Percentiles rank a stretch among this genome's conserved stretches.
Evolutionary conservation across 2,888 invertebrate genomes (phyloP).

Genomic region (Zootermopsis nevadensis): DNA sequence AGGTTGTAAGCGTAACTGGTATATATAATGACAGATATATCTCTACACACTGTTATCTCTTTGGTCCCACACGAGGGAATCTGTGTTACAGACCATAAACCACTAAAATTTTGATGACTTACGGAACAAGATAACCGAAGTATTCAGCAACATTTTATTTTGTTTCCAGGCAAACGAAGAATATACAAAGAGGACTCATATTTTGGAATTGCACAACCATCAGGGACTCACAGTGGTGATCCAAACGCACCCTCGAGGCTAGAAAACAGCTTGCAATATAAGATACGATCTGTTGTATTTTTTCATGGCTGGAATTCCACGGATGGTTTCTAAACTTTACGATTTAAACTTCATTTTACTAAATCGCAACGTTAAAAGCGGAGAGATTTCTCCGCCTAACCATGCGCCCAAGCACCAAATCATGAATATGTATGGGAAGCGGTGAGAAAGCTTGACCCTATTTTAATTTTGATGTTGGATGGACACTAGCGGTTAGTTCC

Average conservation of each 20-base stretch:
- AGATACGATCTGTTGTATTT: not conserved
- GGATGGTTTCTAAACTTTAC: not conserved
- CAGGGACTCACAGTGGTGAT: slow-evolving; percentile 6
- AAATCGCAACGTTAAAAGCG: too few relatives aligned
- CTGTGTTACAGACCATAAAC: not conserved
- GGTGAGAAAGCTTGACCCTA: too few relatives aligned
- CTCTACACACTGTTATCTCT: not conserved
- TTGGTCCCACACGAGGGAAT: not conserved
- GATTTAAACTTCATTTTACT: too few relatives aligned
- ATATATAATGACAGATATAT: not conserved
- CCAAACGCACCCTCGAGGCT: not conserved
- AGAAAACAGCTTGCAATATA: not conserved
- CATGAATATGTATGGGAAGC: too few relatives aligned
- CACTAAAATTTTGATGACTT: slow-evolving; percentile 4
- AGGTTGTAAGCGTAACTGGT: not conserved
- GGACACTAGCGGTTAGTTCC: too few relatives aligned
- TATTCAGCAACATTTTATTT: not conserved
- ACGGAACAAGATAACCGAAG: not conserved
- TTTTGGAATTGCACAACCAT: not conserved
- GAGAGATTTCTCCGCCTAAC: too few relatives aligned
- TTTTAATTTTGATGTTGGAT: too few relatives aligned
- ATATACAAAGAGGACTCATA: not conserved
- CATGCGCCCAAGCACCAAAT: too few relatives aligned
- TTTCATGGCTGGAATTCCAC: not conserved
- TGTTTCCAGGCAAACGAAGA: not conserved